These are phyloP conservation scores for Brachyptera putata DNA, from an alignment of 2,888 invertebrate species.

Conservation along the genomic window DNA sequence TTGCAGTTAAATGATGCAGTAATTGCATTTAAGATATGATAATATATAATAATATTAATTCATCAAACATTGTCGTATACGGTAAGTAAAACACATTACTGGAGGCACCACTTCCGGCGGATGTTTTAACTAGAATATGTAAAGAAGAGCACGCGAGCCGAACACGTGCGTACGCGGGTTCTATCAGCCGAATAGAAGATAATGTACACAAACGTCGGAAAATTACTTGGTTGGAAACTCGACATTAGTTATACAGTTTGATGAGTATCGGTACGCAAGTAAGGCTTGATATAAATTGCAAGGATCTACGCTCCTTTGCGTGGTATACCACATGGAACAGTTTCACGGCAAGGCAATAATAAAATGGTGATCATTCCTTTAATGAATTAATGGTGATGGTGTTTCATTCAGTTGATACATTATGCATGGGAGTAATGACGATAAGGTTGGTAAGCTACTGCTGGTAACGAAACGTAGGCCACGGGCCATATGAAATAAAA, in stretches of 20 bases:
- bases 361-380: neutral
- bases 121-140: neutral
- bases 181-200: neutral
- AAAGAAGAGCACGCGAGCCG: neutral
- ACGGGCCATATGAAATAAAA: no score
- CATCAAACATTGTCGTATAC: no score
- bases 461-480: no score
- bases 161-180: neutral
- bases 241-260: no score
- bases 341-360: neutral
- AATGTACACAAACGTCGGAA: neutral
- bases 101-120: conserved; percentile 6
- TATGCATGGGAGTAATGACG: no score
- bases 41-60: no score
- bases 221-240: neutral
- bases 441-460: no score
- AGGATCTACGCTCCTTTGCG: conserved; percentile 4
- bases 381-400: neutral
- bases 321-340: neutral
- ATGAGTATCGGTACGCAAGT: neutral
- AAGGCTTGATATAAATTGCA: neutral
- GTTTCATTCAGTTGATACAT: neutral
- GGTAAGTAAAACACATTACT: no score
- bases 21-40: no score
- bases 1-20: no score